Conservation (phyloP, 2,113 vertebrate species). For the Sprattus sprattus region DNA sequence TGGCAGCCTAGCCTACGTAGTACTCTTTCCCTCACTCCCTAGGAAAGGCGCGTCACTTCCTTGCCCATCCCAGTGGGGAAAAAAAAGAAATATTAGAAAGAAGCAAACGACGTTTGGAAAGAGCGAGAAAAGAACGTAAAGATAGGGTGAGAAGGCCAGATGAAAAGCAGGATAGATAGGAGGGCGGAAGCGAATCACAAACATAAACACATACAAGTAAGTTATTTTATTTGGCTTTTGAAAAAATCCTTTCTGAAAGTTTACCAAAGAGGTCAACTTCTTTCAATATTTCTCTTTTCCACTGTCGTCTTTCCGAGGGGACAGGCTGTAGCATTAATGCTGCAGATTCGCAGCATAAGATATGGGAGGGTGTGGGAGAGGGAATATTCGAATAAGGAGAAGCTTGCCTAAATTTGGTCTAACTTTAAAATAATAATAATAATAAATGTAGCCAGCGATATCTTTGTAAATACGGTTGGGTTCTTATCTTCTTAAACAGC, state of each 20-base stretch:
- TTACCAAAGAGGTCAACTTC: conserved; percentile 29
- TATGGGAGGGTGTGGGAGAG: not conserved
- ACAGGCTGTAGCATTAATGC: not conserved
- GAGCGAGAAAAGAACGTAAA: conserved; percentile 62
- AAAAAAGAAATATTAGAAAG: conserved; percentile 63
- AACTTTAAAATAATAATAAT: not conserved
- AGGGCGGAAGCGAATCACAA: conserved; percentile 47
- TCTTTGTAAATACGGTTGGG: not conserved
- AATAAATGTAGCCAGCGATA: not conserved
- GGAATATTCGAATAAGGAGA: not conserved
- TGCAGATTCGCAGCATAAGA: not conserved
- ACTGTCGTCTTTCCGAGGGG: not conserved
- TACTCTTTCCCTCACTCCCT: conserved; percentile 44
- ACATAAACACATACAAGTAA: conserved; percentile 60
- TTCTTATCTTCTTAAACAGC: not conserved
- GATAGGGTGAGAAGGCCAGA: conserved; percentile 50
- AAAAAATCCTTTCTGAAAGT: conserved; percentile 3
- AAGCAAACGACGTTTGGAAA: conserved; percentile 44
- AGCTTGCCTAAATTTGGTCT: not conserved
- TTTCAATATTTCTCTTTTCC: conserved; percentile 29
- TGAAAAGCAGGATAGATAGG: conserved; percentile 52
- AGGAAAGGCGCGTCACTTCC: conserved; percentile 75
- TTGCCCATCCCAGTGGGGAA: conserved; percentile 75
- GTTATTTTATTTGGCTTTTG: conserved; percentile 45
- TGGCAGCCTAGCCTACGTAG: conserved; percentile 13